phyloP scores from a whole-genome alignment of 2,797 vertebrate species.

The Apodemus agrarius region DNA sequence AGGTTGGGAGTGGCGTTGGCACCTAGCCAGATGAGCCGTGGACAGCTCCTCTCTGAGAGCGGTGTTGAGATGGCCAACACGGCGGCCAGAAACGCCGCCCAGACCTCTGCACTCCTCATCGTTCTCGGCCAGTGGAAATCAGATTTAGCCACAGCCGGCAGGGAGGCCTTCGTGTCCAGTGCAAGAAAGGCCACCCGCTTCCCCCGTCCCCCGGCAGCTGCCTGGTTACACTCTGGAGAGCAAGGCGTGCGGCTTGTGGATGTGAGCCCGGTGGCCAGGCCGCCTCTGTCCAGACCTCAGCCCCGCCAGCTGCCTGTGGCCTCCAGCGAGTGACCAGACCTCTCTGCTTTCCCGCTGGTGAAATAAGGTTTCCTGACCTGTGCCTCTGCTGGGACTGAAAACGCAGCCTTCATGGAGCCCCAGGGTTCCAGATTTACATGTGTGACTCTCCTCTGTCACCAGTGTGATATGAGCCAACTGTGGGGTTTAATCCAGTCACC shows the following conservation, averaged over 20 bases:
- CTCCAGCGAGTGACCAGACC: background rate
- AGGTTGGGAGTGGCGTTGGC: background rate
- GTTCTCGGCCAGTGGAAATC: slow-evolving; percentile 80
- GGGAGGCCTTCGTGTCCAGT: slow-evolving; percentile 74
- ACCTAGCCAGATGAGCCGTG: slow-evolving; percentile 48
- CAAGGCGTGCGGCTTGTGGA: background rate
- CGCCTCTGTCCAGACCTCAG: background rate
- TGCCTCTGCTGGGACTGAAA: background rate
- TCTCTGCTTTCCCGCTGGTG: background rate
- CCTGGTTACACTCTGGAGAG: background rate
- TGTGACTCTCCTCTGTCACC: background rate
- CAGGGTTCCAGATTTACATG: background rate
- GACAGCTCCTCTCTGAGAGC: slow-evolving; percentile 27
- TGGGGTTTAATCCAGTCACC: background rate
- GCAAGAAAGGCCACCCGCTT: accelerated
- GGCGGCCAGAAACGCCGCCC: slow-evolving; percentile 79
- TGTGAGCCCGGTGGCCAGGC: background rate
- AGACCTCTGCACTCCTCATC: slow-evolving; percentile 75
- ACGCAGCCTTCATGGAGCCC: background rate
- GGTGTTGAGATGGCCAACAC: slow-evolving; percentile 31
- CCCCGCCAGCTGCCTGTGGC: background rate
- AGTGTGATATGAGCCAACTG: background rate
- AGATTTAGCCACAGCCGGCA: slow-evolving; percentile 76
- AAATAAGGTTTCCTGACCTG: background rate
- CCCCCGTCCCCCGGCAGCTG: background rate